phyloP scores from a whole-genome alignment of 2,888 invertebrate species.

The Apeira syringaria region DNA sequence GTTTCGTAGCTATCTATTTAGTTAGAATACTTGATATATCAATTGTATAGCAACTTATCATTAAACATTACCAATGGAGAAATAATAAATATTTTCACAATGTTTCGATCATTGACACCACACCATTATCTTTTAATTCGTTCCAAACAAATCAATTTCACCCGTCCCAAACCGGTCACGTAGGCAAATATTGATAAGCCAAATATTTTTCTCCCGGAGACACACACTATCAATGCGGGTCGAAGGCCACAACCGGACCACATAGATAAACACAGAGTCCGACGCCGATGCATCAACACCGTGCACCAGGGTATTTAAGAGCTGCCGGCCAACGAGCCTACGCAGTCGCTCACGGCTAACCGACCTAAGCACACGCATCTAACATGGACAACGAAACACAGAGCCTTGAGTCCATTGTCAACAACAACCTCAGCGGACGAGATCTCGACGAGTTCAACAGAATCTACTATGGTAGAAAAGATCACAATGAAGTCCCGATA shows the following conservation, averaged over 20 bases:
- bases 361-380: constrained; percentile 33
- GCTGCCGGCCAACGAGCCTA: constrained; percentile 36
- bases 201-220: constrained; percentile 60
- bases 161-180: constrained; percentile 33
- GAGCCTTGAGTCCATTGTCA: constrained; percentile 69
- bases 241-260: constrained; percentile 67
- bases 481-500: constrained; percentile 61
- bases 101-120: constrained; percentile 19
- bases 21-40: no score
- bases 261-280: constrained; percentile 50
- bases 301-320: constrained; percentile 59
- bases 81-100: no score
- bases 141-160: constrained; percentile 24
- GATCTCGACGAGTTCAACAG: constrained; percentile 76
- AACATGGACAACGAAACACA: constrained; percentile 73
- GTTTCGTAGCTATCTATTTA: no score
- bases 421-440: constrained; percentile 66
- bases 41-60: no score
- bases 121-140: constrained; percentile 4
- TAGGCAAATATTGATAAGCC: constrained; percentile 45
- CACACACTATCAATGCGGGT: constrained; percentile 54
- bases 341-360: constrained; percentile 43
- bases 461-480: constrained; percentile 69
- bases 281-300: constrained; percentile 42
- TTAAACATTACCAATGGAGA: no score